Percentiles rank a stretch among this genome's conserved stretches.
Evolutionary conservation across 2,113 vertebrate genomes (phyloP).

Genomic region (Athene cunicularia): DNA sequence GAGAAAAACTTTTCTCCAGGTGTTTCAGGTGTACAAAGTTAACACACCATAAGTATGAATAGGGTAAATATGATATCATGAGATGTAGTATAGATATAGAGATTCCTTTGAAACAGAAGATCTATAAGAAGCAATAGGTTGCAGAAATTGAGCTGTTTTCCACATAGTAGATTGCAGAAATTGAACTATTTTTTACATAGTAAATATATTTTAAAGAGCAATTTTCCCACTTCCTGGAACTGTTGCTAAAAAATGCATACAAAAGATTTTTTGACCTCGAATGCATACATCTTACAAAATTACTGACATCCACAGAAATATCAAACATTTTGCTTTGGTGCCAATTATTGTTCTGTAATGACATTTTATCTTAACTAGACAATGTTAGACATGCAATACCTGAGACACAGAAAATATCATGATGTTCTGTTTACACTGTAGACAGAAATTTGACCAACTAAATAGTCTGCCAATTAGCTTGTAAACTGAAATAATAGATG

Average conservation of each 20-base stretch:
- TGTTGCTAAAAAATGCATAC: not conserved
- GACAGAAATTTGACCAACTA: not conserved
- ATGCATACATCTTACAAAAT: not conserved
- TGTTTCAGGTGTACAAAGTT: not conserved
- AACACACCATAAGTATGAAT: fast-evolving
- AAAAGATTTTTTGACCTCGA: not conserved
- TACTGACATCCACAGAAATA: not conserved
- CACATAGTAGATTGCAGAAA: not conserved
- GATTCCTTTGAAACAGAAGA: not conserved
- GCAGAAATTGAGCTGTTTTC: not conserved
- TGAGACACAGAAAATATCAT: not conserved
- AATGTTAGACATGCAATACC: not conserved
- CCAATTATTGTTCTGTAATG: not conserved
- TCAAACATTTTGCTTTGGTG: not conserved
- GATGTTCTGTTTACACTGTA: not conserved
- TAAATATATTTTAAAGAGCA: not conserved
- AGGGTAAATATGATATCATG: not conserved
- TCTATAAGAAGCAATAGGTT: not conserved
- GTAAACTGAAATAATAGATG: not conserved
- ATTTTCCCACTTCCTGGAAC: not conserved
- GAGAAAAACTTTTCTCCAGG: not conserved
- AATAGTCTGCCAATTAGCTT: not conserved
- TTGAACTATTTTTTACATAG: not conserved
- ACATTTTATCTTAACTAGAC: not conserved
- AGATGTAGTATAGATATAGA: not conserved